phyloP scores from a whole-genome alignment of 2,888 invertebrate species.

The Microctonus hyperodae region DNA sequence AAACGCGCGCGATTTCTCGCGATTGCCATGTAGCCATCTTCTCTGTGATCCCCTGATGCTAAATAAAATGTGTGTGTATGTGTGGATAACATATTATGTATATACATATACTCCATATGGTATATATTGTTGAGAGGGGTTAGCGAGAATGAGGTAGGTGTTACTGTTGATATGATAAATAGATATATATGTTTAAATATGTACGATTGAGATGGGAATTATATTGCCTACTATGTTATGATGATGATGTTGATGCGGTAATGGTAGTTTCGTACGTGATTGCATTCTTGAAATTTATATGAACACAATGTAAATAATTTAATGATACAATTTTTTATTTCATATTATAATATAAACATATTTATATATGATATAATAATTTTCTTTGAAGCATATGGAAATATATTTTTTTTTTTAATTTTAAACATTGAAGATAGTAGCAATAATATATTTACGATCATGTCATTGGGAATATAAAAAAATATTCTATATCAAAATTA shows the following conservation, averaged over 20 bases:
- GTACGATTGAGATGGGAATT: slow-evolving; percentile 2
- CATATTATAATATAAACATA: neutral
- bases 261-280: neutral
- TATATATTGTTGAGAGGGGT: neutral
- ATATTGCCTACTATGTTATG: neutral
- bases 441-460: too few species aligned
- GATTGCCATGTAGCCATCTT: slow-evolving; percentile 29
- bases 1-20: slow-evolving; percentile 50
- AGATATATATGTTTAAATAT: neutral
- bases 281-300: neutral
- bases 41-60: slow-evolving; percentile 1
- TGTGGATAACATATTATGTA: too few species aligned
- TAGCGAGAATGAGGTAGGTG: neutral
- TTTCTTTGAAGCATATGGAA: too few species aligned
- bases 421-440: too few species aligned
- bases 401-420: too few species aligned
- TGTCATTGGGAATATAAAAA: too few species aligned
- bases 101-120: neutral
- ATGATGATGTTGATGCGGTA: neutral
- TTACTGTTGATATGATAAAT: neutral
- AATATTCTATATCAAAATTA: too few species aligned
- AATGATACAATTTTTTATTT: neutral
- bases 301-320: neutral
- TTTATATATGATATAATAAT: too few species aligned
- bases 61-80: neutral